Evolutionary conservation across 2,113 vertebrate genomes (phyloP).

Genomic region (Alaudala cheleensis): DNA sequence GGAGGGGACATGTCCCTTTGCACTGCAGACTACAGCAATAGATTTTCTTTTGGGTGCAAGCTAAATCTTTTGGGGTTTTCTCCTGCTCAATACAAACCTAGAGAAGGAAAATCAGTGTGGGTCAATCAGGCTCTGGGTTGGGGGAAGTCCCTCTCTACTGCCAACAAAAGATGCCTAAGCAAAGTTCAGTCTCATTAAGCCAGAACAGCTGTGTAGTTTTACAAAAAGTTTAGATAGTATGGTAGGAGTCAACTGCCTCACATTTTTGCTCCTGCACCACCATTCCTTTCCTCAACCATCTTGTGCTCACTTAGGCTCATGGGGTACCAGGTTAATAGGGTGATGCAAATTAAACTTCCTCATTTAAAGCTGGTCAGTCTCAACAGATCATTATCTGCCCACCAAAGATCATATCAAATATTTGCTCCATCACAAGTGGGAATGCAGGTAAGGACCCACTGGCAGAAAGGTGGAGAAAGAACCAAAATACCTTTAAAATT

Average conservation of each 20-base stretch:
- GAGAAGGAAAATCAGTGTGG: not conserved
- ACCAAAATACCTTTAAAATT: not conserved
- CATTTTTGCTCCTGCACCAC: not conserved
- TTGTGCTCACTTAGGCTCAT: not conserved
- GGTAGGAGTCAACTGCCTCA: not conserved
- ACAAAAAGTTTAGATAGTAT: not conserved
- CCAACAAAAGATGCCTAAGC: not conserved
- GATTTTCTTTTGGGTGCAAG: not conserved
- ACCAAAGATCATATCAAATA: not conserved
- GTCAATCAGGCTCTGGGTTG: not conserved
- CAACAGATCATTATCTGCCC: not conserved
- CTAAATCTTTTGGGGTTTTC: not conserved
- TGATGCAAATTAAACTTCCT: not conserved
- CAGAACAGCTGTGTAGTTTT: not conserved
- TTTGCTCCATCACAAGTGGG: not conserved
- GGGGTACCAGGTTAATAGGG: not conserved
- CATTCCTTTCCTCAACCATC: not conserved
- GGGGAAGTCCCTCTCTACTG: not conserved
- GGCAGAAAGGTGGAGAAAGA: not conserved
- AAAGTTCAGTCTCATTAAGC: not conserved
- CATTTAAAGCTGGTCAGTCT: not conserved
- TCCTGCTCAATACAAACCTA: not conserved
- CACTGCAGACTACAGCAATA: not conserved
- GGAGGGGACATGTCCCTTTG: rapidly evolving
- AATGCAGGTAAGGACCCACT: not conserved